Evolutionary conservation across 2,797 vertebrate genomes (phyloP).

Genomic region (Myoxocephalus aenaeus): DNA sequence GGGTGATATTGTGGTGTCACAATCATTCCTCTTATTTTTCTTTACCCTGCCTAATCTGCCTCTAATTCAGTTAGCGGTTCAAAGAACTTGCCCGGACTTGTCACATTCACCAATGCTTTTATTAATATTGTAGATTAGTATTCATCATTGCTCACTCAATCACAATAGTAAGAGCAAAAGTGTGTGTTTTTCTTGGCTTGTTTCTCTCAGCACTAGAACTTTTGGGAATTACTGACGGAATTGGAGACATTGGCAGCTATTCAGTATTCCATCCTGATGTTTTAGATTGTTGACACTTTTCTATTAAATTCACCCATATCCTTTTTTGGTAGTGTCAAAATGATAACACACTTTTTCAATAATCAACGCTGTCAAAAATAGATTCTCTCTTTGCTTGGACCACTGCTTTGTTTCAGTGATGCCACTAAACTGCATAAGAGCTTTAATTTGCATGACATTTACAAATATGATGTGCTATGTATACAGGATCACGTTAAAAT

Average conservation of each 20-base stretch:
- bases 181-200: conserved; percentile 15
- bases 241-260: conserved; percentile 2
- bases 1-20: neutral
- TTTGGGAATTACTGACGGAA: conserved; percentile 29
- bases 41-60: conserved; percentile 6
- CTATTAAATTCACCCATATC: conserved; percentile 24
- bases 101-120: conserved; percentile 10
- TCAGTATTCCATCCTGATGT: conserved; percentile 25
- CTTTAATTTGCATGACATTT: neutral
- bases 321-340: neutral
- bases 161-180: conserved; percentile 14
- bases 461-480: neutral
- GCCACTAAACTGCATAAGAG: neutral
- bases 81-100: conserved; percentile 13
- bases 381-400: neutral
- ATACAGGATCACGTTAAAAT: neutral
- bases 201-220: conserved; percentile 10
- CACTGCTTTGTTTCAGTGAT: neutral
- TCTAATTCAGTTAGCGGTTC: conserved; percentile 28
- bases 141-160: conserved; percentile 43
- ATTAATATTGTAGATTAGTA: conserved; percentile 33
- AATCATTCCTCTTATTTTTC: conserved; percentile 15
- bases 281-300: conserved; percentile 22
- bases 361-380: conserved; percentile 1
- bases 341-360: conserved; percentile 4